phyloP scores from a whole-genome alignment of 2,797 vertebrate genomes.

The Rhodeus uyekii region DNA sequence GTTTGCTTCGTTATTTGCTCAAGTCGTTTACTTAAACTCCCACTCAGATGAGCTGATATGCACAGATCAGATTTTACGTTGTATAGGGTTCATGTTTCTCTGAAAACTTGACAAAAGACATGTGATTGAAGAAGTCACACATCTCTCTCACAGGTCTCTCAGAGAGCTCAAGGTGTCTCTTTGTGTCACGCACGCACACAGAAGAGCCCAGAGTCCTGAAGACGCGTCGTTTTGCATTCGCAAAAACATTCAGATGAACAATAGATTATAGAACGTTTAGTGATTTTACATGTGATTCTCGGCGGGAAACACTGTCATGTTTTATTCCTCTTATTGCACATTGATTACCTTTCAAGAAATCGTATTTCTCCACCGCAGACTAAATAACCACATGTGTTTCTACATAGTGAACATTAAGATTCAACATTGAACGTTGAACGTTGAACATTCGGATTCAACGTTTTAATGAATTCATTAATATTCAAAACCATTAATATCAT shows the following conservation, averaged over 20 bases:
- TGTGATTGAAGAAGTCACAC: not conserved
- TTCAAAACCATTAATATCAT: not conserved
- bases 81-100: not conserved
- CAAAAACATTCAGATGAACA: not conserved
- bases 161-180: not conserved
- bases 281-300: not conserved
- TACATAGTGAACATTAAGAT: not conserved
- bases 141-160: not conserved
- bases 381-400: not conserved
- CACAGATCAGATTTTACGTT: not conserved
- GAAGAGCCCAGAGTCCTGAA: not conserved
- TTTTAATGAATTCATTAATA: not conserved
- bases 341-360: not conserved
- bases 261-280: not conserved
- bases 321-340: not conserved
- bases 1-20: conserved; percentile 39
- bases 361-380: not conserved
- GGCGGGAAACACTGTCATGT: not conserved
- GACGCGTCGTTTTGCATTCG: too few species aligned
- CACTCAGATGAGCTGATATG: conserved; percentile 29
- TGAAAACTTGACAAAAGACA: not conserved
- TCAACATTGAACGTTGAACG: too few species aligned
- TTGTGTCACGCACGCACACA: not conserved
- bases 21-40: conserved; percentile 41
- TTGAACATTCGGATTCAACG: not conserved